Evolutionary conservation across 2,113 vertebrate species (phyloP).

Genomic region (Dendrocopos noguchii): DNA sequence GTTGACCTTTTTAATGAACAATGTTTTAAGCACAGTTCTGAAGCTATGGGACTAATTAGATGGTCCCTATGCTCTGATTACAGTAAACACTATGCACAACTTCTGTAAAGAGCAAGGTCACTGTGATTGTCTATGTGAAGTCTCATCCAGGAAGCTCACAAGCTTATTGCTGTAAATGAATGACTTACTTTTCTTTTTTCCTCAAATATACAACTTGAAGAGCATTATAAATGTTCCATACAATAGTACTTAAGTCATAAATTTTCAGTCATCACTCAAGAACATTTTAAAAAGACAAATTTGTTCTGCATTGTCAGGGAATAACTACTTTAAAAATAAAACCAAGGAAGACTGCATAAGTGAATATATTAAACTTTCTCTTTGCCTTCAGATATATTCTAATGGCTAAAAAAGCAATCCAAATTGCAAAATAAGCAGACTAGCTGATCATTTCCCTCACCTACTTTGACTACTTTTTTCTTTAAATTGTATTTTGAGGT

Average conservation of each 20-base stretch:
- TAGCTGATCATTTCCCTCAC: neutral
- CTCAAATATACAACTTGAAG: neutral
- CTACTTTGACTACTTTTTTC: neutral
- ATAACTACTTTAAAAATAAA: neutral
- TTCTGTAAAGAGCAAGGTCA: slow-evolving; percentile 20
- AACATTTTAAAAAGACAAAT: neutral
- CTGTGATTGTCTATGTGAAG: neutral
- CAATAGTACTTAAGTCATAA: neutral
- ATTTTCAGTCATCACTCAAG: slow-evolving; percentile 12
- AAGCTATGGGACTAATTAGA: slow-evolving; percentile 55
- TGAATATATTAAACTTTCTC: neutral
- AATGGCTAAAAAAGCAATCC: slow-evolving; percentile 51
- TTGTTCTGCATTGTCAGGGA: slow-evolving; percentile 1
- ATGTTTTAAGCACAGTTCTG: slow-evolving; percentile 2
- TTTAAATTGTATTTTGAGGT: slow-evolving; percentile 2
- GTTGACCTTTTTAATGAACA: slow-evolving; percentile 31
- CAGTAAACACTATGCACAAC: neutral
- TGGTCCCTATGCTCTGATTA: slow-evolving; percentile 13
- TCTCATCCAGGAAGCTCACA: neutral
- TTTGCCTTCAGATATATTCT: neutral
- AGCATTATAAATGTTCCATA: neutral
- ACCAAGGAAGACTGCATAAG: neutral
- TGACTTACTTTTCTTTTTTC: neutral
- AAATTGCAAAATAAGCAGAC: slow-evolving; percentile 17
- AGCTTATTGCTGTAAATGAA: neutral